These are phyloP conservation scores for Dasysyrphus albostriatus DNA, from an alignment of 2,888 invertebrate genomes.

Conservation along the genomic window DNA sequence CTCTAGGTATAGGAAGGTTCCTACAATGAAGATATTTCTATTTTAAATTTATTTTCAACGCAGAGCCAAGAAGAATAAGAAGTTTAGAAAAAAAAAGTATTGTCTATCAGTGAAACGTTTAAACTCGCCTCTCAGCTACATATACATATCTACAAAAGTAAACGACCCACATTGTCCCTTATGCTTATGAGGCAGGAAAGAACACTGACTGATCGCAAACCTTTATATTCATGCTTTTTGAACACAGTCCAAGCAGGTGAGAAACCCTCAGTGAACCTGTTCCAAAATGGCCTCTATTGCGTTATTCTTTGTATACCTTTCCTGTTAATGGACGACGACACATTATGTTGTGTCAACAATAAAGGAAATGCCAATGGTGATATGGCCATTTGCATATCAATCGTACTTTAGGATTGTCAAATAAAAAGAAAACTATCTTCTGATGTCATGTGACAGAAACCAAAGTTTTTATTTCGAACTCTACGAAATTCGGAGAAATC, in stretches of 20 bases:
- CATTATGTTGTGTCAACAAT: constrained; percentile 39
- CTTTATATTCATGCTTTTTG: constrained; percentile 23
- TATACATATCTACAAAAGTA: not conserved
- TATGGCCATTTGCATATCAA: constrained; percentile 67
- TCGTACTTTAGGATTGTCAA: constrained; percentile 48
- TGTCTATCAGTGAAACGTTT: constrained; percentile 32
- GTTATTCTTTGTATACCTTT: constrained; percentile 28
- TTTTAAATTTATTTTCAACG: constrained; percentile 31
- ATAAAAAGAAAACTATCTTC: constrained; percentile 37
- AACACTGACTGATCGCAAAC: constrained; percentile 51
- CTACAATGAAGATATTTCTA: constrained; percentile 43
- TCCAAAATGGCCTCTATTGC: constrained; percentile 54
- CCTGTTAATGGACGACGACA: constrained; percentile 48
- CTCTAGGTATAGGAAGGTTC: not conserved
- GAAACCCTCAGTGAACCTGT: constrained; percentile 44
- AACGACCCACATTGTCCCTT: constrained; percentile 73
- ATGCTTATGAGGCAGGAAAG: constrained; percentile 29
- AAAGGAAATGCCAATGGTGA: constrained; percentile 63
- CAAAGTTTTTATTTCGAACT: constrained; percentile 47
- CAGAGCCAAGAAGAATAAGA: constrained; percentile 1
- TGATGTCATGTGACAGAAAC: constrained; percentile 43
- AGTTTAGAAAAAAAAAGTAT: constrained; percentile 9
- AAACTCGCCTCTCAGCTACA: not conserved
- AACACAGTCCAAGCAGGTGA: constrained; percentile 45
- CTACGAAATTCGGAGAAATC: constrained; percentile 72